These are phyloP conservation scores for Dynastes grantii DNA, from an alignment of 2,888 invertebrate species.

Conservation along the genomic window DNA sequence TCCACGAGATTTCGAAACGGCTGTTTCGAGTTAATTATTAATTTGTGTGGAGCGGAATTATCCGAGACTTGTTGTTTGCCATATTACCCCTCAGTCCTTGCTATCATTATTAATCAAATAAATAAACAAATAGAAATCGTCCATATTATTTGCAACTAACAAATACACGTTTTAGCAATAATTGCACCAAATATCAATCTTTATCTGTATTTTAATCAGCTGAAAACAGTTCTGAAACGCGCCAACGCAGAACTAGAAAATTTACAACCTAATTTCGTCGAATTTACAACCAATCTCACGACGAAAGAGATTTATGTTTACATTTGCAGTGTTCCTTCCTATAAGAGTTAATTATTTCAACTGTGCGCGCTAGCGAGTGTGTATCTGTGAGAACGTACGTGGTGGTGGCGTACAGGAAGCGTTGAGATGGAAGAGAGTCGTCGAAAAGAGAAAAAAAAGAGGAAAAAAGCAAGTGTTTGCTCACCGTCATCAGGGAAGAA, in stretches of 20 bases:
- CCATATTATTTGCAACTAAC: not conserved
- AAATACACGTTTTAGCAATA: conserved; percentile 3
- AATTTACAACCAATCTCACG: conserved; percentile 41
- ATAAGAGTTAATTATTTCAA: conserved; percentile 40
- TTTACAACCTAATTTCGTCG: conserved; percentile 30
- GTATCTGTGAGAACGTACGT: not conserved
- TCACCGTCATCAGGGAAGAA: conserved; percentile 19
- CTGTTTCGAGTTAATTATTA: no score
- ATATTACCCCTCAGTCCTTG: no score
- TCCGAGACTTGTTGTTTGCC: no score
- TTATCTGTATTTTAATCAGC: conserved; percentile 26
- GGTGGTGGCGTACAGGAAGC: not conserved
- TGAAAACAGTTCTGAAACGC: not conserved
- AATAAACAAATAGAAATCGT: no score
- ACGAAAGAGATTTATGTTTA: conserved; percentile 28
- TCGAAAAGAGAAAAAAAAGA: not conserved
- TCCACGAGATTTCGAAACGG: no score
- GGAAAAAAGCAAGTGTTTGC: conserved; percentile 20
- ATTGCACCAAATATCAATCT: conserved; percentile 24
- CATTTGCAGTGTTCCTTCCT: conserved; percentile 7
- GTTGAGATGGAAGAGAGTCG: conserved; percentile 4
- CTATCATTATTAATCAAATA: no score
- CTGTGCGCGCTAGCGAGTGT: not conserved
- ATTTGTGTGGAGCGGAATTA: no score
- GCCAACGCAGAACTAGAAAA: not conserved